phyloP scores from a whole-genome alignment of 2,888 invertebrate genomes.

The Morpho deidamia region DNA sequence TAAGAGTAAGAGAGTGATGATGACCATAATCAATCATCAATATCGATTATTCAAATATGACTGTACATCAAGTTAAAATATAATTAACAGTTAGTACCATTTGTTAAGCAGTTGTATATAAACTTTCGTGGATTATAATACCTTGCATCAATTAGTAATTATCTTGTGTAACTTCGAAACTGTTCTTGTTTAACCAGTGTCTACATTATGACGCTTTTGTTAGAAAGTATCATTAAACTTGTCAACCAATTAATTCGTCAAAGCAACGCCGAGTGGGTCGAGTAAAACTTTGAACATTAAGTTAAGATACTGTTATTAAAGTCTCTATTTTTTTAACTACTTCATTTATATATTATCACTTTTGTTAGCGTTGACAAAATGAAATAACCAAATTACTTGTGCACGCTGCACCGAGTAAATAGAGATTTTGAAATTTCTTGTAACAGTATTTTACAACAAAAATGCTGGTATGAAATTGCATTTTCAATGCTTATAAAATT shows the following conservation, averaged over 20 bases:
- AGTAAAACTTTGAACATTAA: neutral
- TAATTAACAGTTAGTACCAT: too few relatives aligned
- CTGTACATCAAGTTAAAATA: too few relatives aligned
- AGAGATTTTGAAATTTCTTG: too few relatives aligned
- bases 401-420: too few relatives aligned
- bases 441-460: too few relatives aligned
- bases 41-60: too few relatives aligned
- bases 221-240: conserved; percentile 15
- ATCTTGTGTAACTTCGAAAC: conserved; percentile 11
- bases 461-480: too few relatives aligned
- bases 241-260: conserved; percentile 10
- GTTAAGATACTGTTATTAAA: neutral
- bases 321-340: neutral
- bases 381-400: too few relatives aligned
- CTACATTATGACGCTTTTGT: conserved; percentile 17
- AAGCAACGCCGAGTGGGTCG: neutral
- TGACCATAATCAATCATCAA: too few relatives aligned
- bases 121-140: neutral
- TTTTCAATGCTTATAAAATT: too few relatives aligned
- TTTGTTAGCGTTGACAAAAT: neutral
- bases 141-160: conserved; percentile 13
- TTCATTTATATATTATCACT: neutral
- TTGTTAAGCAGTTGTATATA: too few relatives aligned
- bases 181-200: conserved; percentile 17
- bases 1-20: too few relatives aligned